Conservation (phyloP, 2,888 invertebrate genomes). For the Phyllotreta cruciferae region DNA sequence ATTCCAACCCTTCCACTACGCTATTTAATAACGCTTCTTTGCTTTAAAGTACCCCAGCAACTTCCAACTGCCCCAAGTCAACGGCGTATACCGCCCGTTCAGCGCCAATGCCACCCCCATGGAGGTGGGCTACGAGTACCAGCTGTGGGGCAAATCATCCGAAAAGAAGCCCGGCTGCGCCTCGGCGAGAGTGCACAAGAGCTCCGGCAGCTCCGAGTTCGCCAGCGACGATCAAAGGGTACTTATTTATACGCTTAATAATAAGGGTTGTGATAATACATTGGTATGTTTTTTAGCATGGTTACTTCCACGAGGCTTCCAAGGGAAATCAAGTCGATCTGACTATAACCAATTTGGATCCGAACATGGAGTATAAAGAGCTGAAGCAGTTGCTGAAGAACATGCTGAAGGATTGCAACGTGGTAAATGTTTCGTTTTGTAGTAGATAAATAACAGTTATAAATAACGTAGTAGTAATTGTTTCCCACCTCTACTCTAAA, state of each 20-base stretch:
- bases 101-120: slow-evolving; percentile 38
- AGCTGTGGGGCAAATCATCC: slow-evolving; percentile 26
- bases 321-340: slow-evolving; percentile 59
- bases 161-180: slow-evolving; percentile 43
- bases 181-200: slow-evolving; percentile 40
- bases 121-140: slow-evolving; percentile 41
- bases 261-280: not conserved
- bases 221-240: slow-evolving; percentile 46
- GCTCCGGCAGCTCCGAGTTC: slow-evolving; percentile 48
- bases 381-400: slow-evolving; percentile 69
- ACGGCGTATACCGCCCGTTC: slow-evolving; percentile 42
- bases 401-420: slow-evolving; percentile 70
- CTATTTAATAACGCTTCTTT: not conserved
- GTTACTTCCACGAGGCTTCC: no score
- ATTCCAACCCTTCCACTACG: not conserved
- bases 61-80: slow-evolving; percentile 31
- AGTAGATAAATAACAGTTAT: no score
- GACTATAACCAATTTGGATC: slow-evolving; percentile 74
- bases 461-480: no score
- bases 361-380: slow-evolving; percentile 70
- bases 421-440: no score
- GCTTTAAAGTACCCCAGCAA: slow-evolving; percentile 15
- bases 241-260: not conserved
- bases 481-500: no score
- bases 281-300: slow-evolving; percentile 18